Base-by-base conservation (phyloP, 2,888 invertebrate species). In the Dione vanillae region DNA sequence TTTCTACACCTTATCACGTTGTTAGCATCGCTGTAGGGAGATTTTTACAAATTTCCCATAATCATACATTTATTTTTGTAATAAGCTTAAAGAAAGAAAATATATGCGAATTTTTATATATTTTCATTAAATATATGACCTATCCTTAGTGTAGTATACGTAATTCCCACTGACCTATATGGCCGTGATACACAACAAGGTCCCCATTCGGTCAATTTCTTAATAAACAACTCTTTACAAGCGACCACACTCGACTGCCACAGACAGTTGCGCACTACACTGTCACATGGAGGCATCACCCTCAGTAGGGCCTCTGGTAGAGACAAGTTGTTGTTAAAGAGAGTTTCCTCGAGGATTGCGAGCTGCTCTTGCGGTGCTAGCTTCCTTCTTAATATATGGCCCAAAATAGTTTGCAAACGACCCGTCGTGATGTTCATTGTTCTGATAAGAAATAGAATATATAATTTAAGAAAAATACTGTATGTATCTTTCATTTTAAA, bases 141-240 rank as follows among this genome's bases (percentile, higher is more conserved):
- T n/a, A n/a, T n/a, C n/a, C n/a, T n/a, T n/a, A n/a, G 20, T 8
- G 20, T 20, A 43, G 20, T 14, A 9, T 37, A 37, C 1, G 11
- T 40, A 56, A n/a, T 11, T 11, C 14, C 2, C n/a, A 80, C 83
- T 80, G 74, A 89, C 90, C 78, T 82, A 0, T 76, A 35, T 9
- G 87, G 81, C 8, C 78, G 73, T 79, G 86, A 82, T 0, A 88
- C 80, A 72, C 92, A 92, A 74, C 92, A 92, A 0, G 83, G 73
- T 0, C 91, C 91, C 78, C 81, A 84, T 7, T 76, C 74, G 0
- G 86, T 90, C 2, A 87, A 40, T 43, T 85, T 78, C 64, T 82
- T 85, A 3, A 76, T 68, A 67, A 92, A 91, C 20, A 92, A 71
- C 7, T 74, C 19, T 1, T 76, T 75, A 67, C 91, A 91, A 0